Percentiles rank a stretch among this genome's conserved stretches.
These are phyloP conservation scores for Xiphophorus maculatus DNA, from an alignment of 2,113 vertebrate species.

Conservation along the genomic window DNA sequence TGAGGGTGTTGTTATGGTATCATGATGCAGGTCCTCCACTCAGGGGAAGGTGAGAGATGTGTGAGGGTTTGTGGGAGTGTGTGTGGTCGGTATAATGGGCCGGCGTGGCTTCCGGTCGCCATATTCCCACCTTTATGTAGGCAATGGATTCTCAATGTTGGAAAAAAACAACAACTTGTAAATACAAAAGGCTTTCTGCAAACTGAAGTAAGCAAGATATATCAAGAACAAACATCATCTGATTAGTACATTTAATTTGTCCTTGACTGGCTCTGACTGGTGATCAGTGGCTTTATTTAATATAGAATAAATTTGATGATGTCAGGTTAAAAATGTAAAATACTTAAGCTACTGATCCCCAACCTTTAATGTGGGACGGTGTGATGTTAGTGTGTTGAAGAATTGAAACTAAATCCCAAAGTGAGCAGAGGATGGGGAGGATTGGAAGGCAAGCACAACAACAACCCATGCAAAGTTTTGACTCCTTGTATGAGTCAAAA, in stretches of 20 bases:
- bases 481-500: too few species aligned
- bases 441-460: not conserved
- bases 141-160: not conserved
- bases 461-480: not conserved
- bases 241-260: not conserved
- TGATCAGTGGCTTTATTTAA: too few species aligned
- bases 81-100: slow-evolving; percentile 36
- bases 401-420: too few species aligned
- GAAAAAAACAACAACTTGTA: not conserved
- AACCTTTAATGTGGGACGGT: too few species aligned
- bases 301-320: too few species aligned
- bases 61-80: slow-evolving; percentile 20
- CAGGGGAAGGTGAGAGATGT: slow-evolving; percentile 65
- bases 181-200: not conserved
- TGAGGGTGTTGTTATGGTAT: slow-evolving; percentile 74
- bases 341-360: too few species aligned
- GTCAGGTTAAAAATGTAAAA: too few species aligned
- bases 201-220: not conserved
- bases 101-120: slow-evolving; percentile 28
- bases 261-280: not conserved
- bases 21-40: slow-evolving; percentile 66
- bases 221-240: not conserved
- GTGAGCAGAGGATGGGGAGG: too few species aligned
- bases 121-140: not conserved
- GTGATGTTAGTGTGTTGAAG: too few species aligned